These are phyloP conservation scores for Lynx canadensis DNA, from an alignment of 2,113 vertebrate species.

Conservation along the genomic window DNA sequence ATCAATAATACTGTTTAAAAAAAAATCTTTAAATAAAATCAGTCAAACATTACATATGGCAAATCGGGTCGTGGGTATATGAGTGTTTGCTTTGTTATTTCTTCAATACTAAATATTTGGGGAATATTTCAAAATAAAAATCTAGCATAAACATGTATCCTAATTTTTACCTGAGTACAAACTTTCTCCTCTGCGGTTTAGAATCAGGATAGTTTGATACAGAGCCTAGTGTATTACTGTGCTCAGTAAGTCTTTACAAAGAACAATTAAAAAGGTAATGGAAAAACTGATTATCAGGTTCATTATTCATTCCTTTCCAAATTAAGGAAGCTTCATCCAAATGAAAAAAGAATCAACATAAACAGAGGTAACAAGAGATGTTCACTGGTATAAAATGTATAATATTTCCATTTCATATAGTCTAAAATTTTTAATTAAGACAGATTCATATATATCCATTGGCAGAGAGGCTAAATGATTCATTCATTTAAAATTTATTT, in stretches of 20 bases:
- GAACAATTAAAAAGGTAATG: background rate
- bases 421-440: constrained; percentile 28
- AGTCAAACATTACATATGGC: background rate
- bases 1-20: background rate
- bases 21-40: constrained; percentile 10
- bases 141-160: background rate
- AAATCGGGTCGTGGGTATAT: background rate
- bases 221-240: background rate
- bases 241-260: background rate
- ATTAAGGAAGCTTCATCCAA: constrained; percentile 27
- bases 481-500: background rate
- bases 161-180: constrained; percentile 34
- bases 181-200: background rate
- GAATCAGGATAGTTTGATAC: background rate
- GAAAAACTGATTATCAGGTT: background rate
- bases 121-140: constrained; percentile 11
- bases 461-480: background rate
- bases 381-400: constrained; percentile 30
- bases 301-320: constrained; percentile 46
- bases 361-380: background rate
- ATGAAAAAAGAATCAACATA: constrained; percentile 37
- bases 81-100: background rate
- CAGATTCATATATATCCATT: background rate
- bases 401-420: constrained; percentile 1
- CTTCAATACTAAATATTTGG: constrained; percentile 3